Conservation (phyloP, 2,797 vertebrate genomes). For the Aldrovandia affinis region DNA sequence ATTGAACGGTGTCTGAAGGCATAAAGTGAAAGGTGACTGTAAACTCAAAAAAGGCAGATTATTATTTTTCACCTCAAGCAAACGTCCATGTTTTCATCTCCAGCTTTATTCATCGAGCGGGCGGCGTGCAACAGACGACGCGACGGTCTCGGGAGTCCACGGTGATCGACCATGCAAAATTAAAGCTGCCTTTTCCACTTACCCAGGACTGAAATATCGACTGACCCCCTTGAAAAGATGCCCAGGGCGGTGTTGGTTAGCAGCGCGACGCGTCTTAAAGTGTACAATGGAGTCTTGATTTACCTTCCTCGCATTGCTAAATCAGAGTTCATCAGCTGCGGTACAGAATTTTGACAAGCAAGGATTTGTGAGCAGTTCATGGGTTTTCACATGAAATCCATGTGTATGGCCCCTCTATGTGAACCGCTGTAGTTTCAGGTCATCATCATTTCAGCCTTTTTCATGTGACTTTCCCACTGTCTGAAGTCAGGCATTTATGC, state of each 20-base stretch:
- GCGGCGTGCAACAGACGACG: neutral
- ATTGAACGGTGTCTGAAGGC: neutral
- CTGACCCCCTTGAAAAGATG: neutral
- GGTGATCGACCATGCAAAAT: neutral
- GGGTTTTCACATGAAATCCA: neutral
- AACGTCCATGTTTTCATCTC: neutral
- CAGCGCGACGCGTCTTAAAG: neutral
- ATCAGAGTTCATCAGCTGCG: neutral
- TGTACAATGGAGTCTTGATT: neutral
- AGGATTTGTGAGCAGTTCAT: neutral
- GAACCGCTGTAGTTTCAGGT: neutral
- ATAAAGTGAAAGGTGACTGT: no score
- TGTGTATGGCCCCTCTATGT: neutral
- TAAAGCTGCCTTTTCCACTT: neutral
- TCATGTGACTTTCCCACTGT: no score
- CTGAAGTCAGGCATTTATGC: no score
- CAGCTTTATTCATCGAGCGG: neutral
- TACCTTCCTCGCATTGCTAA: neutral
- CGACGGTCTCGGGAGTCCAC: neutral
- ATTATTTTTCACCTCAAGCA: neutral
- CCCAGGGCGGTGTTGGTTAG: neutral
- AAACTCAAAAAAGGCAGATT: no score
- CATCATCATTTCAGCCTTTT: neutral
- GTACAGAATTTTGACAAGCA: neutral
- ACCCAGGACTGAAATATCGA: neutral